phyloP scores from a whole-genome alignment of 2,888 invertebrate species.

The Leucozona laternaria region DNA sequence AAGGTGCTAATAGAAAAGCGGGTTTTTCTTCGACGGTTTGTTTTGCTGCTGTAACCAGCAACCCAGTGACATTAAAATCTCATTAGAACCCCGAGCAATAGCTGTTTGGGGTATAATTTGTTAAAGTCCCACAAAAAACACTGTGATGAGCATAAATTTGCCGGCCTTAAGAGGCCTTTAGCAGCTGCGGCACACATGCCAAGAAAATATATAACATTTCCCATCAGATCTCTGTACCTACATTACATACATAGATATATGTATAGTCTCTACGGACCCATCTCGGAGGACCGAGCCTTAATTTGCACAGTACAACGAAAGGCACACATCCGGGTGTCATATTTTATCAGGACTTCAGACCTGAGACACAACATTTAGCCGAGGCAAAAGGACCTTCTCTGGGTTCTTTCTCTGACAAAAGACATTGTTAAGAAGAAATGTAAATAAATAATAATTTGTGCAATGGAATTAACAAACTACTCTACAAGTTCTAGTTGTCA shows the following conservation, averaged over 20 bases:
- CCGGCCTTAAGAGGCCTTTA: conserved; percentile 22
- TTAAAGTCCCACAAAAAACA: neutral
- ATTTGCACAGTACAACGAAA: conserved; percentile 51
- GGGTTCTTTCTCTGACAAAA: conserved; percentile 7
- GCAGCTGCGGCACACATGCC: neutral
- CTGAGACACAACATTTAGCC: neutral
- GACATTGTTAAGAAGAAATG: conserved; percentile 45
- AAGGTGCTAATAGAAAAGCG: conserved; percentile 36
- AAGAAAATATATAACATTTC: neutral
- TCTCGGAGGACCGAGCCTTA: conserved; percentile 53
- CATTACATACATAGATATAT: too few species aligned
- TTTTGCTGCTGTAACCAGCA: conserved; percentile 6
- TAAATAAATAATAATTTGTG: conserved; percentile 72
- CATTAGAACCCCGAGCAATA: conserved; percentile 47
- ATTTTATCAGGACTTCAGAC: conserved; percentile 52
- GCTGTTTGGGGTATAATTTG: conserved; percentile 45
- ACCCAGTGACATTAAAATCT: conserved; percentile 65
- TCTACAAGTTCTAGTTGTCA: conserved; percentile 43
- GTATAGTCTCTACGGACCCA: conserved; percentile 7
- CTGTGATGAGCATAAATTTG: conserved; percentile 43
- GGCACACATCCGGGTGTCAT: conserved; percentile 63
- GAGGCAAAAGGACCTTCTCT: neutral
- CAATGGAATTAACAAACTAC: conserved; percentile 69
- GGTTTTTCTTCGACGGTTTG: conserved; percentile 7
- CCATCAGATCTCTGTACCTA: neutral